These are phyloP conservation scores for Pseudococcus jackbeardsleyi DNA, from an alignment of 2,888 invertebrate genomes.

Conservation along the genomic window DNA sequence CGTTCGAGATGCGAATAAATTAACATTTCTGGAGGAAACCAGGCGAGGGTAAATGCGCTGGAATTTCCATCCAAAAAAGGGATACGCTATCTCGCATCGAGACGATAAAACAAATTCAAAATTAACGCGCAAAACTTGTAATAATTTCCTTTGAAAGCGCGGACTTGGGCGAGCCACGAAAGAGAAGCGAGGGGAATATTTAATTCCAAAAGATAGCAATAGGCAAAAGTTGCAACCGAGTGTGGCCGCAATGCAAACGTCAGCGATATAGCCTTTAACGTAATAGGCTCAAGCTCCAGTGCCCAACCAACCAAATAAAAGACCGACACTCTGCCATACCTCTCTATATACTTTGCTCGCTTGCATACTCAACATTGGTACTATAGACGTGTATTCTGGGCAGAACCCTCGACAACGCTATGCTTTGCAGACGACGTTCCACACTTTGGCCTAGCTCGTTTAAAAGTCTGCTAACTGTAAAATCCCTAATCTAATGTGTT, in stretches of 20 bases:
- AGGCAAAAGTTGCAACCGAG: slow-evolving; percentile 16
- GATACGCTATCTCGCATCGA: slow-evolving; percentile 1
- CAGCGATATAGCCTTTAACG: slow-evolving; percentile 45
- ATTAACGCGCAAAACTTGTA: slow-evolving; percentile 36
- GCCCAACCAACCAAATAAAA: slow-evolving; percentile 55
- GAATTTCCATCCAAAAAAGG: neutral
- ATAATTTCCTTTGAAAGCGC: slow-evolving; percentile 42
- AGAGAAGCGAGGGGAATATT: neutral
- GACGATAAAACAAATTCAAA: slow-evolving; percentile 40
- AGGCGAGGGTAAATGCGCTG: neutral
- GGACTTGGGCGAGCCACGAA: neutral
- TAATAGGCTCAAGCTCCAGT: slow-evolving; percentile 18
- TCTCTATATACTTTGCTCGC: neutral
- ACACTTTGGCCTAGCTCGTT: slow-evolving; percentile 1
- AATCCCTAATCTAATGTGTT: slow-evolving; percentile 57
- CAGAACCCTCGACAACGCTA: neutral
- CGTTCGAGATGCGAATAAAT: neutral
- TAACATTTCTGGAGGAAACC: neutral
- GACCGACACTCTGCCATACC: neutral
- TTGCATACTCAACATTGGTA: no score
- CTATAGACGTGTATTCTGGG: no score
- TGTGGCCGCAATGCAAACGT: slow-evolving; percentile 42
- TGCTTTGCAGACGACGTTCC: neutral
- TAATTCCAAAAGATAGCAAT: slow-evolving; percentile 35
- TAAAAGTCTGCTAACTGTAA: slow-evolving; percentile 24